Evolutionary conservation across 2,797 vertebrate species (phyloP), one percentile per base, ranked within the genome.

Genomic region (Tokudaia muenninki): DNA sequence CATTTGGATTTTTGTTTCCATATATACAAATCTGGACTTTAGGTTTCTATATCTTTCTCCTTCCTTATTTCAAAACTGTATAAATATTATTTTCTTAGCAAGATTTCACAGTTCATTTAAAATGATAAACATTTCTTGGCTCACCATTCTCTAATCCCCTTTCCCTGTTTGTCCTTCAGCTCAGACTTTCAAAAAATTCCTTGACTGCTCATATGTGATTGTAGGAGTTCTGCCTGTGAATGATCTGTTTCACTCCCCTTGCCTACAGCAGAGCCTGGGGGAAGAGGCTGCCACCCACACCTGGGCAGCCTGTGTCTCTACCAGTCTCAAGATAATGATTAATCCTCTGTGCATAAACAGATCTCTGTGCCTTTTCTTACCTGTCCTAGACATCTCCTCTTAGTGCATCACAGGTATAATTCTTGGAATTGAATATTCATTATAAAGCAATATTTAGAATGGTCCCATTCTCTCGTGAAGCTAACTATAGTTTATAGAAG

Each of bases 401-500:
- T 57, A 83, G 16, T 77, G 55, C 29, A 55, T 94, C 57, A 78
- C 12, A 92, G 61, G 3, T 26, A 0, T 79, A 63, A 83, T 86
- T 89, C n/a, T 44, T 87, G 70, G 52, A 61, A 63, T 59, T 59
- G 57, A 61, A 87, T 31, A 81, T 78, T 91, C 29, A 80, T 86
- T 57, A 65, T 29, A 59, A 52, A 50, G 79, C 34, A 80, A 63
- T 86, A 94, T 93, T 92, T 91, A 94, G 90, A 93, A 92, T 44
- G 31, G 3, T 84, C 65, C 70, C 13, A 72, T 37, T 37, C 78
- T n/a, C 41, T 93, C 21, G 4, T 37, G 26, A 41, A 77, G 17
- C 88, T 93, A 93, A 80, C 22, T 77, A 59, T 63, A 95, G 11
- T 17, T 17, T 44, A 14, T 52, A 87, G 77, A 97, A 87, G 24